Conservation (phyloP, 1,140 invertebrate species). For the Sarcophaga peregrina region DNA sequence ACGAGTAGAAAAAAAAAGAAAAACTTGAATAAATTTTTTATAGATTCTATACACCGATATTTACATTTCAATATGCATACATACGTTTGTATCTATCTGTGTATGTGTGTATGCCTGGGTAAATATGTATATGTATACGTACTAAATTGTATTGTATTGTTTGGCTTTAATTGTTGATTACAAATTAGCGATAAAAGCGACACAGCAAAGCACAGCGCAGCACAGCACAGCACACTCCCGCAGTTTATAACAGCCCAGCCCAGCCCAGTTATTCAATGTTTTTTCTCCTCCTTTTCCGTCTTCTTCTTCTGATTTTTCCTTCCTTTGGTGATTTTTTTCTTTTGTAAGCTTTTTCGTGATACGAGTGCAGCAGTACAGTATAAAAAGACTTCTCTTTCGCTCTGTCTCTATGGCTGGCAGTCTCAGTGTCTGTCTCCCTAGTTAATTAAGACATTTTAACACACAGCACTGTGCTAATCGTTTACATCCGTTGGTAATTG, state of each 20-base stretch:
- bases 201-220: constrained; percentile 33
- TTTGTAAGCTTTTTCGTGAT: neutral
- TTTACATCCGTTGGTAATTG: constrained; percentile 34
- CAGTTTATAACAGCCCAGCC: constrained; percentile 31
- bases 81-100: neutral
- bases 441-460: constrained; percentile 64
- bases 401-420: no score
- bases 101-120: neutral
- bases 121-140: neutral
- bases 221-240: constrained; percentile 40
- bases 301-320: neutral
- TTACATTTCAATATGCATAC: constrained; percentile 1
- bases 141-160: constrained; percentile 19
- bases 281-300: neutral
- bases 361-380: no score
- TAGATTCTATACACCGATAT: neutral
- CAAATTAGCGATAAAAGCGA: constrained; percentile 59
- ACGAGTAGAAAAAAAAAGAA: neutral
- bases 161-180: constrained; percentile 64
- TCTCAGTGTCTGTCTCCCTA: constrained; percentile 45
- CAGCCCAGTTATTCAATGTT: constrained; percentile 37
- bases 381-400: no score
- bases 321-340: neutral
- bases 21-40: no score
- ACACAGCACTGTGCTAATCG: constrained; percentile 34